Conservation (phyloP, 2,113 vertebrate species). For the Sula dactylatra region DNA sequence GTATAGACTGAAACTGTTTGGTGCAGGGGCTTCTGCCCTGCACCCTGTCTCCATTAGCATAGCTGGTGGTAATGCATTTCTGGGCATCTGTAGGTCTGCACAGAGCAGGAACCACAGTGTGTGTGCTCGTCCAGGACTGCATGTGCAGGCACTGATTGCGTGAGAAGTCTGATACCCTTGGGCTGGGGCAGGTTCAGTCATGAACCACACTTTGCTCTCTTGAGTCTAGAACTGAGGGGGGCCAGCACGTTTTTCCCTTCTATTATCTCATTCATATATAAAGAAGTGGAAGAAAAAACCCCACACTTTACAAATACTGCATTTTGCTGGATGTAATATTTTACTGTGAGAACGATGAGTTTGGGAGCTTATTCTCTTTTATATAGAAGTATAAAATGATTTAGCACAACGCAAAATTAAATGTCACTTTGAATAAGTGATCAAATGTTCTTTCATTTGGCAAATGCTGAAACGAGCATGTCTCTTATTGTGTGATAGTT, state of each 20-base stretch:
- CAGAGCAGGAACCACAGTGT: rapidly evolving
- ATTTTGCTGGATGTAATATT: background rate
- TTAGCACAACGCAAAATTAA: background rate
- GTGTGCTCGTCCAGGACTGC: background rate
- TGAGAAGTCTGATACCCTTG: rapidly evolving
- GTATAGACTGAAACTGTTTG: background rate
- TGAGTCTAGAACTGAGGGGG: background rate
- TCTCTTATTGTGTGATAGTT: background rate
- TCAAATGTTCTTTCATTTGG: background rate
- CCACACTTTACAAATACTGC: background rate
- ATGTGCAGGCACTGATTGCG: rapidly evolving
- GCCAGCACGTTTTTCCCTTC: background rate
- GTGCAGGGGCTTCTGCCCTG: background rate
- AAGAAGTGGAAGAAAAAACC: background rate
- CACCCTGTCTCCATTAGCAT: background rate
- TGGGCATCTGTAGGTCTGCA: background rate
- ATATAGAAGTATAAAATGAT: background rate
- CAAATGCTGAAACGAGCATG: background rate
- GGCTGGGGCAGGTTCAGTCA: background rate
- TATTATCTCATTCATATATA: background rate
- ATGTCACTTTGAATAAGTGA: background rate
- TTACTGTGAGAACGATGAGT: background rate
- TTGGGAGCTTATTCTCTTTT: background rate
- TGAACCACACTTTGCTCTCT: rapidly evolving
- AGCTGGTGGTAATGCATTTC: background rate